These are phyloP conservation scores for Idaea straminata DNA, from an alignment of 2,888 invertebrate species.

Conservation along the genomic window DNA sequence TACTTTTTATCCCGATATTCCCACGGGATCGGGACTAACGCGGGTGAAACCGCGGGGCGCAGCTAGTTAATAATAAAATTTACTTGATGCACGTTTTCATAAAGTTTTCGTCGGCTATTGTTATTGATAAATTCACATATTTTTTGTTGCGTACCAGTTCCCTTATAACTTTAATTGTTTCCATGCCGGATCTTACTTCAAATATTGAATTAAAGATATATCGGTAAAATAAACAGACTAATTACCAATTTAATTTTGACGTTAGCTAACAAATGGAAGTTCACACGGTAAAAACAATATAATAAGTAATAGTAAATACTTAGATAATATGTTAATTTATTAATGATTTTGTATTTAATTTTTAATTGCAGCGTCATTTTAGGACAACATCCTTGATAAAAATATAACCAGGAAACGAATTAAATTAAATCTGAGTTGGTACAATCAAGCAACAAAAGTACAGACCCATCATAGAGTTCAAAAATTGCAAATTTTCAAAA, in stretches of 20 bases:
- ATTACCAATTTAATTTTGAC: neutral
- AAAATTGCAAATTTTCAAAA: no score
- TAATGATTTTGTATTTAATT: constrained; percentile 2
- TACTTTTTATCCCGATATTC: no score
- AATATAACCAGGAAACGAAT: neutral
- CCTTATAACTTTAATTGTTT: neutral
- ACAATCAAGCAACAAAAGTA: neutral
- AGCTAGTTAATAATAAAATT: neutral
- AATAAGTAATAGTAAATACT: neutral
- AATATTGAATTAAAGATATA: neutral
- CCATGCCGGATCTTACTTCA: neutral
- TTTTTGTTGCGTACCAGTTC: neutral
- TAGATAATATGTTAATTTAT: neutral
- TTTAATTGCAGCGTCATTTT: constrained; percentile 34
- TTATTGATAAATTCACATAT: neutral
- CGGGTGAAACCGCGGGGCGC: no score
- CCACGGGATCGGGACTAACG: no score
- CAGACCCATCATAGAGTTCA: no score
- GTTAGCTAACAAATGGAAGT: neutral
- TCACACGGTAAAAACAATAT: neutral
- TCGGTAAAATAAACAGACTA: constrained; percentile 1
- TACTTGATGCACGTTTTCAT: neutral
- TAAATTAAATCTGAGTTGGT: neutral
- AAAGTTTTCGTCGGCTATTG: neutral
- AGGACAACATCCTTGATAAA: constrained; percentile 30